Percentiles rank a stretch among this genome's conserved stretches.
These are phyloP conservation scores for Pammene fasciana DNA, from an alignment of 2,888 invertebrate genomes.

Conservation along the genomic window DNA sequence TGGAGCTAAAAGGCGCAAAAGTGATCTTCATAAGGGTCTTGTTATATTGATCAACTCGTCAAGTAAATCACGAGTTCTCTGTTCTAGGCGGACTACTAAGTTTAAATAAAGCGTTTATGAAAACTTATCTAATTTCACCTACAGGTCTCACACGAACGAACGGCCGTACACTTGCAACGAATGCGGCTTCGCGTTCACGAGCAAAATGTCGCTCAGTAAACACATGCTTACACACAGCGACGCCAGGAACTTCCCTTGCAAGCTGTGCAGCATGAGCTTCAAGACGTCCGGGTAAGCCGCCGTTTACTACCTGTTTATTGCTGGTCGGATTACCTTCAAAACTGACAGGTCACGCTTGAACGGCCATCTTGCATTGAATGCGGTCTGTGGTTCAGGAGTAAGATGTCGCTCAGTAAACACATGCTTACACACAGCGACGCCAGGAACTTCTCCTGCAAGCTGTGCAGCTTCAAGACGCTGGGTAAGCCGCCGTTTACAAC, in stretches of 20 bases:
- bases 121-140: background rate
- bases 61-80: too few species aligned
- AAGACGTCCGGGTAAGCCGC: slow-evolving; percentile 54
- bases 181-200: slow-evolving; percentile 65
- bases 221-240: slow-evolving; percentile 64
- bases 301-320: background rate
- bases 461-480: slow-evolving; percentile 62
- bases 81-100: too few species aligned
- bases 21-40: background rate
- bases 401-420: slow-evolving; percentile 61
- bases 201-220: slow-evolving; percentile 56
- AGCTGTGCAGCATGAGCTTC: slow-evolving; percentile 66
- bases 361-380: slow-evolving; percentile 69
- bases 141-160: slow-evolving; percentile 74
- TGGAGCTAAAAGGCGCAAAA: too few species aligned
- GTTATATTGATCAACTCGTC: too few species aligned
- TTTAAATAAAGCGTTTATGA: too few species aligned
- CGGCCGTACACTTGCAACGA: slow-evolving; percentile 66
- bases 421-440: slow-evolving; percentile 57
- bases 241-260: slow-evolving; percentile 56
- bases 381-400: slow-evolving; percentile 61
- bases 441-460: slow-evolving; percentile 56
- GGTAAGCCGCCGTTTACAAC: slow-evolving; percentile 48
- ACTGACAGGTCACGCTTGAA: slow-evolving; percentile 74
- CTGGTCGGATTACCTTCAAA: too few species aligned